Percentiles rank a stretch among this genome's conserved stretches.
Conservation (phyloP, 2,797 vertebrate genomes). For the Rhynchotus rufescens region DNA sequence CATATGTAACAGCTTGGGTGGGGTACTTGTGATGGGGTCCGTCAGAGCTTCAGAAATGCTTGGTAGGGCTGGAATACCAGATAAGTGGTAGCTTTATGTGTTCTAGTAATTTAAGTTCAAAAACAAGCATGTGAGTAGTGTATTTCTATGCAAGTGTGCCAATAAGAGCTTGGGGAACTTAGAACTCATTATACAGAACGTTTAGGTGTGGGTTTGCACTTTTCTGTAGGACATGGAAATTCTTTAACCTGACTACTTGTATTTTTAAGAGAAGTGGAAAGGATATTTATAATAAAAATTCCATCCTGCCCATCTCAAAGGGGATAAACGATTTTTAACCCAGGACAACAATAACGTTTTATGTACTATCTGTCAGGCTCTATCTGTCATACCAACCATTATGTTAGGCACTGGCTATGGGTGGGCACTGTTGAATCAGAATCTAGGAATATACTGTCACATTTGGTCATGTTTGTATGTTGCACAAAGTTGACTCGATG, state of each 20-base stretch:
- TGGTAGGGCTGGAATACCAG: background rate
- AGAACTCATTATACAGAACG: background rate
- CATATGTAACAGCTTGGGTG: background rate
- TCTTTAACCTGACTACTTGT: background rate
- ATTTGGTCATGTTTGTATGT: background rate
- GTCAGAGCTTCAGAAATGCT: rapidly evolving
- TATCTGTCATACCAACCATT: background rate
- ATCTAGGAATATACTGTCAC: background rate
- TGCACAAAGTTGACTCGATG: background rate
- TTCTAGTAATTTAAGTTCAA: background rate
- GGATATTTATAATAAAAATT: background rate
- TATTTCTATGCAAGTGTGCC: background rate
- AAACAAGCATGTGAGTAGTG: background rate
- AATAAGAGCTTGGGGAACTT: background rate
- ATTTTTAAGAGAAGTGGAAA: background rate
- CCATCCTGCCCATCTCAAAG: background rate
- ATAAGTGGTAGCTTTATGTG: background rate
- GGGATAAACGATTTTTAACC: background rate
- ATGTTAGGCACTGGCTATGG: background rate
- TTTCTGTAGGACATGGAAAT: background rate
- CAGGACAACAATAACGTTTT: background rate
- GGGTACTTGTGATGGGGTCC: background rate
- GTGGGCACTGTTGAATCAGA: background rate
- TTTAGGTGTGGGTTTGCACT: background rate
- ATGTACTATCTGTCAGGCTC: background rate